Conservation (phyloP, 1,140 invertebrate genomes). For the Phymastichus coffea region DNA sequence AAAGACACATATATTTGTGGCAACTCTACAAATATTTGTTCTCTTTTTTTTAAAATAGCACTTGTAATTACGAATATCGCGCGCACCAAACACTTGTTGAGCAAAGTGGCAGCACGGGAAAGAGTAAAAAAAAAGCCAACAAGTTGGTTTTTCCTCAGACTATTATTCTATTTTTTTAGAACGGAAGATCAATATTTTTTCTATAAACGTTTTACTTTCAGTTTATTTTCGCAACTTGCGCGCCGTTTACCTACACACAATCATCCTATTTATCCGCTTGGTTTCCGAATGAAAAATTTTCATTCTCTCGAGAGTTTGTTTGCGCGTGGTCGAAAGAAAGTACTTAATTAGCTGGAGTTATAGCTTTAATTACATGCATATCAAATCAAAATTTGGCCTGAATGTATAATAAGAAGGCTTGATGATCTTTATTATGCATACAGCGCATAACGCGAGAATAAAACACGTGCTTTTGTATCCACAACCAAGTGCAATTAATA, state of each 20-base stretch:
- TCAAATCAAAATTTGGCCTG: too few species aligned
- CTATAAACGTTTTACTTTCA: constrained; percentile 28
- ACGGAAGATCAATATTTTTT: constrained; percentile 27
- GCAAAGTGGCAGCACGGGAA: too few species aligned
- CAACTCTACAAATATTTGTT: too few species aligned
- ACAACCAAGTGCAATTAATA: too few species aligned
- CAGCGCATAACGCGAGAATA: too few species aligned
- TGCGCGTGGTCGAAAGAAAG: too few species aligned
- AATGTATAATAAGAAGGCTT: too few species aligned
- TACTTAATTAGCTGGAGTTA: too few species aligned
- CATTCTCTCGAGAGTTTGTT: background rate
- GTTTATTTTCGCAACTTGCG: constrained; percentile 25
- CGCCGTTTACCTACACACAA: background rate
- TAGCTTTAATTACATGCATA: too few species aligned
- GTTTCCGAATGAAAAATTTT: constrained; percentile 14
- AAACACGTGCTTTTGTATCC: too few species aligned
- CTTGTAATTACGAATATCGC: constrained; percentile 3
- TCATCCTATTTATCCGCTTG: constrained; percentile 14
- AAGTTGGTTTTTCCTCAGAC: constrained; percentile 6
- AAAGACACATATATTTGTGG: too few species aligned
- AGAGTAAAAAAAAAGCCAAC: constrained; percentile 15
- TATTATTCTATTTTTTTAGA: constrained; percentile 25
- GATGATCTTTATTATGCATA: too few species aligned
- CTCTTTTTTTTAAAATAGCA: background rate
- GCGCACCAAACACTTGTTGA: constrained; percentile 1